A percentile compares a stretch with the other conserved stretches of the same genome.
These are phyloP conservation scores for Tetramorium parvispinum DNA, from an alignment of 1,140 invertebrate genomes.

Conservation along the genomic window DNA sequence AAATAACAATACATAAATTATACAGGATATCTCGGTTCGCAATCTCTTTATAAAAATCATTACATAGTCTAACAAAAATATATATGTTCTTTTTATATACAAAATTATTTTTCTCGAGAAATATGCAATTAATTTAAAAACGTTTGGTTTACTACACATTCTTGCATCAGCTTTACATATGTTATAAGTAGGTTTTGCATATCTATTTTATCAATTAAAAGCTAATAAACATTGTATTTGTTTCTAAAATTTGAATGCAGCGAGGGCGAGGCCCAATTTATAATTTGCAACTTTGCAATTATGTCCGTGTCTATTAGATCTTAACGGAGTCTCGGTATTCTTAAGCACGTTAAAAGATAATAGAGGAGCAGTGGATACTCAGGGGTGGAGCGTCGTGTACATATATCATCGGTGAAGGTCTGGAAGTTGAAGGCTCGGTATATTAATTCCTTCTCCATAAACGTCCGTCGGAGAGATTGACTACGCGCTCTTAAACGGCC, in stretches of 20 bases:
- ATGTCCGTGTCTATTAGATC: slow-evolving; percentile 56
- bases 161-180: too few relatives aligned
- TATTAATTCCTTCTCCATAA: slow-evolving; percentile 86
- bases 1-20: neutral
- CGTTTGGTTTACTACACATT: neutral
- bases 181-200: neutral
- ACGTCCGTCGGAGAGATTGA: slow-evolving; percentile 85
- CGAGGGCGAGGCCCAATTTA: neutral
- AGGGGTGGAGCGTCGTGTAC: slow-evolving; percentile 79
- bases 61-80: neutral
- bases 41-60: neutral
- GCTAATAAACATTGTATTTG: neutral
- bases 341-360: slow-evolving; percentile 52
- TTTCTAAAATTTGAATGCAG: neutral
- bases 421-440: slow-evolving; percentile 83
- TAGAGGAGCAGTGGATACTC: slow-evolving; percentile 48
- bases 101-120: neutral
- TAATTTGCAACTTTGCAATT: slow-evolving; percentile 56
- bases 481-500: slow-evolving; percentile 84
- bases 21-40: neutral
- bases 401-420: slow-evolving; percentile 84
- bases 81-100: neutral
- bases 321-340: slow-evolving; percentile 61
- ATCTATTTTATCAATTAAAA: neutral
- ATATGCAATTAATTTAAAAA: neutral